Evolutionary conservation across 2,797 vertebrate species (phyloP).

Genomic region (Protonibea diacanthus): DNA sequence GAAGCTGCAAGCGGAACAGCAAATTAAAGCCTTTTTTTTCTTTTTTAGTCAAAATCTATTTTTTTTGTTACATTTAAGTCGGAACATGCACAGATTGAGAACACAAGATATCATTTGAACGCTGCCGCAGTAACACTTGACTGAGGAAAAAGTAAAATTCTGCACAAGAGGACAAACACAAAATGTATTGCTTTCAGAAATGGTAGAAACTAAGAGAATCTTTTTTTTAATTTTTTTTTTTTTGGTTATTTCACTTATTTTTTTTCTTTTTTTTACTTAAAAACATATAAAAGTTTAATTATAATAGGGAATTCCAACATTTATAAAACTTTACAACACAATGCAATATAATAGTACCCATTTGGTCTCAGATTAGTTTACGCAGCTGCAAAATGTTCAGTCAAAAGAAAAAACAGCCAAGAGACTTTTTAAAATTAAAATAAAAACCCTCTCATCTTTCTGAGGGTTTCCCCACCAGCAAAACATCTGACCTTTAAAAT

Average conservation of each 20-base stretch:
- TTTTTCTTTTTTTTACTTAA: slow-evolving; percentile 78
- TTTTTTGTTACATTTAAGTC: slow-evolving; percentile 58
- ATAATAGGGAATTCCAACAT: slow-evolving; percentile 78
- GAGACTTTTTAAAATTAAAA: slow-evolving; percentile 20
- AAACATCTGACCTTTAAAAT: slow-evolving; percentile 60
- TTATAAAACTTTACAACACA: slow-evolving; percentile 87
- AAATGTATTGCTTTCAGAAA: slow-evolving; percentile 79
- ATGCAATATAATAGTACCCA: slow-evolving; percentile 83
- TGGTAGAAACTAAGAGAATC: slow-evolving; percentile 62
- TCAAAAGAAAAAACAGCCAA: slow-evolving; percentile 58
- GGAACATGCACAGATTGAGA: slow-evolving; percentile 75
- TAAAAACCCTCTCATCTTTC: slow-evolving; percentile 15
- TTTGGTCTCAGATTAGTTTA: slow-evolving; percentile 81
- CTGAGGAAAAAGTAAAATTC: slow-evolving; percentile 46
- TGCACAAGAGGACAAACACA: slow-evolving; percentile 65
- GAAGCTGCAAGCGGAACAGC: slow-evolving; percentile 56
- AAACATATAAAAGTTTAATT: slow-evolving; percentile 86
- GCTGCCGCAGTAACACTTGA: slow-evolving; percentile 58
- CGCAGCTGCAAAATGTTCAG: slow-evolving; percentile 72
- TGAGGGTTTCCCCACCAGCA: slow-evolving; percentile 53
- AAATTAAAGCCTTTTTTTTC: slow-evolving; percentile 56
- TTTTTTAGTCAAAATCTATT: slow-evolving; percentile 45
- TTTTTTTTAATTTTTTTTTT: slow-evolving; percentile 34
- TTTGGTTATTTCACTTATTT: slow-evolving; percentile 44
- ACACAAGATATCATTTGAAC: slow-evolving; percentile 57